Evolutionary conservation across 2,113 vertebrate genomes (phyloP).

Genomic region (Pomatostomus ruficeps): DNA sequence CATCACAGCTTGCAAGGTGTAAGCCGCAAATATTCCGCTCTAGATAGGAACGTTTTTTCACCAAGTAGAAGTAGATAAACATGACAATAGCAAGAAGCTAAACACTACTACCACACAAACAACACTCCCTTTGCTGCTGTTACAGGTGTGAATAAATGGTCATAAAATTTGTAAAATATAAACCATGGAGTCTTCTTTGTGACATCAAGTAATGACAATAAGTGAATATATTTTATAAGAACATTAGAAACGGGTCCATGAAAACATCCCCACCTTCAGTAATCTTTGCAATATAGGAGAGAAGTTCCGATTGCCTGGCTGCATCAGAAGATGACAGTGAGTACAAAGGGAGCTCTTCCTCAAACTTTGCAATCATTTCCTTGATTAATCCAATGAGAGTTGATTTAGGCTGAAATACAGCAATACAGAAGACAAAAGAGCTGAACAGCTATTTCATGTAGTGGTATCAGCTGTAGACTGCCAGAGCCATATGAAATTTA

Average conservation of each 20-base stretch:
- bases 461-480: background rate
- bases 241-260: background rate
- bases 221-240: background rate
- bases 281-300: constrained; percentile 82
- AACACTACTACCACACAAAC: background rate
- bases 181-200: background rate
- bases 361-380: constrained; percentile 92
- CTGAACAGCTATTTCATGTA: background rate
- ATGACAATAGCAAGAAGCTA: background rate
- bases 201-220: background rate
- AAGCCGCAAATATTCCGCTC: background rate
- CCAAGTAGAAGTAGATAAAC: background rate
- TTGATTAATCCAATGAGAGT: constrained; percentile 79
- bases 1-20: background rate
- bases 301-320: constrained; percentile 79
- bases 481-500: background rate
- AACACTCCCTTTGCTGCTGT: background rate
- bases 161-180: background rate
- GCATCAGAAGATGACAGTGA: constrained; percentile 70
- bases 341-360: constrained; percentile 88
- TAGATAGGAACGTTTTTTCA: background rate
- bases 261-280: constrained; percentile 76
- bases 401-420: constrained; percentile 84
- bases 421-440: background rate
- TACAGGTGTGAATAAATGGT: background rate